phyloP scores from a whole-genome alignment of 2,113 vertebrate species.

The Dasyprocta punctata region DNA sequence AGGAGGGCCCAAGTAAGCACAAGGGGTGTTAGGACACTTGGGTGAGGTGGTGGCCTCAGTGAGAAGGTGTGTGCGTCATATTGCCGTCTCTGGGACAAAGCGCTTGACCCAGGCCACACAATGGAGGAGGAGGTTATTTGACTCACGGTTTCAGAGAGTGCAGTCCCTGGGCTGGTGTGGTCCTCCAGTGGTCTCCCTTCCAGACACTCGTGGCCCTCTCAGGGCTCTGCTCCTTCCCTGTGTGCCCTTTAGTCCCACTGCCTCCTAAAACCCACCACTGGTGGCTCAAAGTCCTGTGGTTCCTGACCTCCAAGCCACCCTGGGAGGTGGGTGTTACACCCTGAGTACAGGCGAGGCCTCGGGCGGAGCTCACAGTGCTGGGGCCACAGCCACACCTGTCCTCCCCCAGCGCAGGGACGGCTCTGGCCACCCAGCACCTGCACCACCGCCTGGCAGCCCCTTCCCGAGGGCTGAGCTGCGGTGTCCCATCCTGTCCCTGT shows the following conservation, averaged over 20 bases:
- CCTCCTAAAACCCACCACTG: no score
- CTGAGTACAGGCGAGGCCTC: neutral
- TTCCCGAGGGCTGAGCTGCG: neutral
- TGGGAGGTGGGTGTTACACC: neutral
- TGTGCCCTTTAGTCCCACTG: no score
- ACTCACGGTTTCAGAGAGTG: no score
- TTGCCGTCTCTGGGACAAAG: neutral
- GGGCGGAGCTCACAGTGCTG: neutral
- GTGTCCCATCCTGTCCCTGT: no score
- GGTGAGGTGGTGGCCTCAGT: neutral
- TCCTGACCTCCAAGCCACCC: no score
- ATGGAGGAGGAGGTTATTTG: no score
- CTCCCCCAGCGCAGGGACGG: neutral
- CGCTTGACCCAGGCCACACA: neutral
- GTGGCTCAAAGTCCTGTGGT: neutral
- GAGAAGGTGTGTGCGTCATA: no score
- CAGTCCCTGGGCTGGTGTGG: no score
- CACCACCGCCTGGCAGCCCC: rapidly evolving
- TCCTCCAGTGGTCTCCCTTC: neutral
- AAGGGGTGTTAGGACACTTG: rapidly evolving
- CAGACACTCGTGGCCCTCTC: neutral
- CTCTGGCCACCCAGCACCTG: neutral
- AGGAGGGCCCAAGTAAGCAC: neutral
- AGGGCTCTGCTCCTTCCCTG: neutral
- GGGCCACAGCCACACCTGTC: neutral